Evolutionary conservation across 30 jellyfish, hydroid and myxozoan species (phyloP).

Genomic region (Hydractinia echinata): DNA sequence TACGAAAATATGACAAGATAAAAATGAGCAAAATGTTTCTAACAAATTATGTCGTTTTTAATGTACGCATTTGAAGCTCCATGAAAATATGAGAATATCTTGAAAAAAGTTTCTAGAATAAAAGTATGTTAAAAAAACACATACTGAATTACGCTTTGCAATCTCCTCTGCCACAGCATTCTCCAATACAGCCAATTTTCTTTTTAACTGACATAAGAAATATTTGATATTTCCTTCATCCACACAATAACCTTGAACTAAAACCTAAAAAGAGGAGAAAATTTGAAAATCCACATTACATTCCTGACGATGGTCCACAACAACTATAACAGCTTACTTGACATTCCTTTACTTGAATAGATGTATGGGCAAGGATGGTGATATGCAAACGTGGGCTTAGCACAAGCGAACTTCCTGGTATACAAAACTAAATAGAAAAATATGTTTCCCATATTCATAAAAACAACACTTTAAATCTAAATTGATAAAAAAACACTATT

Average conservation of each 20-base stretch:
- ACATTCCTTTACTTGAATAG: constrained; percentile 62
- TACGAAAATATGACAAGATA: no score
- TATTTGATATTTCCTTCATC: constrained; percentile 48
- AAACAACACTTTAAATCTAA: not conserved
- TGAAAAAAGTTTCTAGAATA: not conserved
- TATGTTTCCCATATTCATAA: no score
- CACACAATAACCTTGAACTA: constrained; percentile 85
- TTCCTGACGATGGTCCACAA: no score
- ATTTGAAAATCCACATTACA: not conserved
- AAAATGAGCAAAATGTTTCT: no score
- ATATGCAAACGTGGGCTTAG: constrained; percentile 68
- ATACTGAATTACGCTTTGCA: constrained; percentile 46
- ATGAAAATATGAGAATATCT: no score
- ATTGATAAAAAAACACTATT: not conserved
- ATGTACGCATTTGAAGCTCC: no score
- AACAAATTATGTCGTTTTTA: no score
- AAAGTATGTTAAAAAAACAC: not conserved
- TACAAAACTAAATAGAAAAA: constrained; percentile 68
- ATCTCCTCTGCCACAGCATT: constrained; percentile 60
- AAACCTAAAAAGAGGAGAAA: constrained; percentile 44
- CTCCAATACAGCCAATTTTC: constrained; percentile 60
- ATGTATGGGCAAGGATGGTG: constrained; percentile 89
- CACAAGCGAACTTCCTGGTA: constrained; percentile 79
- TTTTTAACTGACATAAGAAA: constrained; percentile 60
- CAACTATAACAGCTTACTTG: constrained; percentile 53